A percentile compares a stretch with the other conserved stretches of the same genome.
These are phyloP conservation scores for Bunonema sp. DNA, from an alignment of 2,888 invertebrate genomes.

Conservation along the genomic window DNA sequence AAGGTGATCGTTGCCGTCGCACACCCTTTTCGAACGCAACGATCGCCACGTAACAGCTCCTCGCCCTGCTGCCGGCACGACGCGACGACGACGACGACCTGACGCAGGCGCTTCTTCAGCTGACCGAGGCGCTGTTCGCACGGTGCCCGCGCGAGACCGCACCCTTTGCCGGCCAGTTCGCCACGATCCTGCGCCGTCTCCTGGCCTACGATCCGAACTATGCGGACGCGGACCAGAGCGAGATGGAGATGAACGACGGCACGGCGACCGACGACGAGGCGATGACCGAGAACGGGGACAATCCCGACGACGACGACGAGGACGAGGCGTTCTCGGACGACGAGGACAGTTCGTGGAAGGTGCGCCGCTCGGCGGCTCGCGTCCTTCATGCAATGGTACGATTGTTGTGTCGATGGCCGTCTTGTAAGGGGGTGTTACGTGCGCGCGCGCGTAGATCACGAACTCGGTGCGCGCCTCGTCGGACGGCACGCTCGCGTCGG, in stretches of 20 bases:
- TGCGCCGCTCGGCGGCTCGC: conserved; percentile 81
- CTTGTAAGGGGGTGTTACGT: too few species aligned
- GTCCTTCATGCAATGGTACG: conserved; percentile 79
- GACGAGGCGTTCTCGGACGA: conserved; percentile 89
- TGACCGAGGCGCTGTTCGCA: conserved; percentile 77
- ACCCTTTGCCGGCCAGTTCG: background rate
- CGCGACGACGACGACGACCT: conserved; percentile 87
- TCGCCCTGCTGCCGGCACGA: too few species aligned
- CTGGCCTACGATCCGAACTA: conserved; percentile 97
- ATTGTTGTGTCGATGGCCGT: too few species aligned
- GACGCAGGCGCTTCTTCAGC: conserved; percentile 72
- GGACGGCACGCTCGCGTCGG: too few species aligned
- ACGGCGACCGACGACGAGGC: conserved; percentile 8
- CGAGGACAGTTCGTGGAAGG: conserved; percentile 92
- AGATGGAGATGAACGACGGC: conserved; percentile 8
- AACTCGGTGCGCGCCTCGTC: conserved; percentile 72
- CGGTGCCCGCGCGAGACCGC: conserved; percentile 91
- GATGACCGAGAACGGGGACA: conserved; percentile 6
- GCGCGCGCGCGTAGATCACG: conserved; percentile 70
- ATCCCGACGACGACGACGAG: conserved; percentile 51
- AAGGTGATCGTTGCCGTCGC: too few species aligned
- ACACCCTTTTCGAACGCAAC: too few species aligned
- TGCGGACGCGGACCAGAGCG: conserved; percentile 67
- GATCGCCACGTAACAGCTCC: too few species aligned
- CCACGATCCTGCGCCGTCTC: conserved; percentile 47